Base-by-base conservation (phyloP, 2,113 vertebrate genomes). In the Romanogobio albipinnatus region DNA sequence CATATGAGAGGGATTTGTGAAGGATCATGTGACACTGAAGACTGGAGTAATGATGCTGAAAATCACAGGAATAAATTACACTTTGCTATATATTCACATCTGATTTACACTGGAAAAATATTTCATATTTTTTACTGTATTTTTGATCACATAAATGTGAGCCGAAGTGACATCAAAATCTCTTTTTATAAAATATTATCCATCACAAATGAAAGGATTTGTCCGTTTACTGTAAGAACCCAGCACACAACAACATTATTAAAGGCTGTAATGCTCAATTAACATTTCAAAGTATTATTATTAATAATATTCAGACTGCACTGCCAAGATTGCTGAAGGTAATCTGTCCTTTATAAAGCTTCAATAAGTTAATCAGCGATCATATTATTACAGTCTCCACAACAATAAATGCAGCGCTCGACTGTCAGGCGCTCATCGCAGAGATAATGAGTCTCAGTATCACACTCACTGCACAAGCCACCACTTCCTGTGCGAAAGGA, bases 401-500 rank as follows among this genome's bases (percentile, higher is more conserved):
- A 47, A 47, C 43, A 73, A 73, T 7, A 66, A 47, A 43, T 13
- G 33, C 66, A 29, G 47, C 3, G 10, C n/a, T 45, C 10, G 68
- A 70, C 36, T 36, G 66, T 17, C 61, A 64, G 62, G 13, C 24
- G 4, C 11, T 64, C 2, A 17, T 15, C 15, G 13, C 36, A n/a
- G 66, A 68, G 66, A 74, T 74, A 47, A 74, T n/a, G 68, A 43
- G 68, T 43, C 19, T 3, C 43, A 53, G 26, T 73, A 83, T 81
- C 68, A 15, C 3, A 10, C 61, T 14, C 24, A 4, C 33, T 83
- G 49, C 79, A 88, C 86, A 90, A 82, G 75, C 85, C 87, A 86
- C 58, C 89, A 86, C 58, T 84, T 87, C 76, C 82, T 76, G 56
- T 56, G 58, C 59, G n/a, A 13, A 73, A 87, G 56, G 83, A 77